Conservation (phyloP, 2,797 vertebrate species). For the Muscicapa striata region DNA sequence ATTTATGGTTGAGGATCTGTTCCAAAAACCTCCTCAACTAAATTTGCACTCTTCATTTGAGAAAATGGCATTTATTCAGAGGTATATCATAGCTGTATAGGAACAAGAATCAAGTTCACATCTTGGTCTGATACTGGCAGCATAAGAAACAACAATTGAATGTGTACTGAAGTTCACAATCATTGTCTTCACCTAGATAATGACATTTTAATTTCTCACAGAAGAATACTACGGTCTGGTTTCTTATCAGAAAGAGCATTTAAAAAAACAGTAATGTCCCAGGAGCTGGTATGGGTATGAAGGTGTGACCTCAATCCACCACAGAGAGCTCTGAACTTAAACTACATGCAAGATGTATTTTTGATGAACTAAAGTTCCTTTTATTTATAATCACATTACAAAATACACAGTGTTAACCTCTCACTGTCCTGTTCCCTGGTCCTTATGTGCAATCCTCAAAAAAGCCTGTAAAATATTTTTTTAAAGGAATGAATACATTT, state of each 20-base stretch:
- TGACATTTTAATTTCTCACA: background rate
- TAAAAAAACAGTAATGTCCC: background rate
- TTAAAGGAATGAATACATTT: background rate
- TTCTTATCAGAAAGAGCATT: background rate
- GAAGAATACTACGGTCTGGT: background rate
- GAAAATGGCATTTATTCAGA: background rate
- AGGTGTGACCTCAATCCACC: background rate
- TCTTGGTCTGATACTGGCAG: background rate
- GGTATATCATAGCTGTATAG: background rate
- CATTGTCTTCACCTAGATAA: background rate
- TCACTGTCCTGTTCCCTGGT: background rate
- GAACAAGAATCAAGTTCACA: background rate
- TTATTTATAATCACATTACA: background rate
- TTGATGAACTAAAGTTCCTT: background rate
- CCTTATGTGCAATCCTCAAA: background rate
- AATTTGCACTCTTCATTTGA: background rate
- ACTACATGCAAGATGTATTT: background rate
- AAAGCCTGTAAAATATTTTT: background rate
- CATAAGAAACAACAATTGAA: background rate
- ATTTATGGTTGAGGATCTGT: background rate
- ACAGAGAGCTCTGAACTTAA: background rate
- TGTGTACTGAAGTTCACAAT: background rate
- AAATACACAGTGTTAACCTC: background rate
- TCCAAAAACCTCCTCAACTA: background rate
- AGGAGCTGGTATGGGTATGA: background rate